Evolutionary conservation across 1,140 invertebrate species (phyloP), one percentile per base, ranked within the genome.

Genomic region (Pseudomyrmex sp.): DNA sequence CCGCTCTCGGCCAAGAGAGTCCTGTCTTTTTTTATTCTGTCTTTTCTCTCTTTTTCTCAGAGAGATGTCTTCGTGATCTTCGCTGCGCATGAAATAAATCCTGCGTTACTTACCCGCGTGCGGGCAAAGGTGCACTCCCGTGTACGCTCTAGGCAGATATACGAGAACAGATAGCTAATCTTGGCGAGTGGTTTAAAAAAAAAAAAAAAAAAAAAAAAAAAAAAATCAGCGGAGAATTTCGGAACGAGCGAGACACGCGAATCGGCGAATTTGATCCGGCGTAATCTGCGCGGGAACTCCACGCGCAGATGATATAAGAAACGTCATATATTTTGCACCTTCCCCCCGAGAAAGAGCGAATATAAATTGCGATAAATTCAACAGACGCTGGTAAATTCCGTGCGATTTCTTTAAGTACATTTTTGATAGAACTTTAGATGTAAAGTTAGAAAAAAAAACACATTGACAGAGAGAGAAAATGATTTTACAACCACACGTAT

Each of bases 21-120:
- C 85, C 89, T 84, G 70, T 80, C 80, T 73, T 83, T 88, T 84
- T 56, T 46, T 61, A 61, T 44, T 26, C 62, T 44, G 15, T 8
- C 26, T 62, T 44, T 70, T 44, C 15, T 10, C 44, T 56, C 35
- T 48, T 20, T 58, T 23, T 52, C 66, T 62, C 61, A 72, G 56
- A 58, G 20, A 77, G 52, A 50, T 86, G 72, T 86, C 54, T 76
- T 58, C 59, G 56, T 76, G 54, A 70, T 18, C 65, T 66, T 50
- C 35, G 9, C 48, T 44, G 63, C 58, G 54, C 77, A 69, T n/a
- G 61, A 65, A 80, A 68, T 76, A 82, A 69, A 70, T 58, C 65
- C 58, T 82, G 65, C 77, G 63, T 82, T 85, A 85, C 84, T 85
- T 87, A 87, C 82, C 70, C 63, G 54, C 69, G 44, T 61, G 62